Conservation (phyloP, 2,113 vertebrate species). For the Upupa epops region DNA sequence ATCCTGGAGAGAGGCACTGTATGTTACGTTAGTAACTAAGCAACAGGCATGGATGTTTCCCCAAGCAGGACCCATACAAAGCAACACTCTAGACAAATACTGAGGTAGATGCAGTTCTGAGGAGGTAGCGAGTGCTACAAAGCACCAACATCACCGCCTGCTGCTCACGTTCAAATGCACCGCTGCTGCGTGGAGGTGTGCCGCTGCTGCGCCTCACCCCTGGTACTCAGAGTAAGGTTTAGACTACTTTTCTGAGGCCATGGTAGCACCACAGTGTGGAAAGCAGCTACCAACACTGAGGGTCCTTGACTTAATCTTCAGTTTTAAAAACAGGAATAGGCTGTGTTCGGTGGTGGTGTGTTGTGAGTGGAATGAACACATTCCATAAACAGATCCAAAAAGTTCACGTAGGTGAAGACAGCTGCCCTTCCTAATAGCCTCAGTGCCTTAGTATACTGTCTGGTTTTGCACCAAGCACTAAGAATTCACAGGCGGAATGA, state of each 20-base stretch:
- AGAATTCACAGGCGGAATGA: not conserved
- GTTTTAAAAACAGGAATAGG: not conserved
- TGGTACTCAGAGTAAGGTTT: not conserved
- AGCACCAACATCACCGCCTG: slow-evolving; percentile 38
- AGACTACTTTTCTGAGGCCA: not conserved
- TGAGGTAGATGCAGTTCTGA: too few species aligned
- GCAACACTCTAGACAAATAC: not conserved
- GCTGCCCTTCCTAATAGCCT: not conserved
- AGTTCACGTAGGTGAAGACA: not conserved
- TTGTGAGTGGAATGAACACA: not conserved
- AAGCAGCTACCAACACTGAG: not conserved
- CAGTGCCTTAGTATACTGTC: not conserved
- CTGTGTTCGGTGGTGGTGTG: rapidly evolving
- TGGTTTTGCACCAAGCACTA: not conserved
- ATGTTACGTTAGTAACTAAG: not conserved
- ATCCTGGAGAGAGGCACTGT: not conserved
- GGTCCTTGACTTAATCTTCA: not conserved
- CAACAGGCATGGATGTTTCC: not conserved
- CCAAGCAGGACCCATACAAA: not conserved
- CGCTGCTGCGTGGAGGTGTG: rapidly evolving
- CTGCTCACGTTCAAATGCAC: not conserved
- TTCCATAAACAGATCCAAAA: not conserved
- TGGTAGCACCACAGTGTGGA: not conserved
- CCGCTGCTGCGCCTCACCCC: not conserved
- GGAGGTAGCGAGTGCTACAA: not conserved